These are phyloP conservation scores for Argya squamiceps DNA, from an alignment of 2,797 vertebrate genomes.

Conservation along the genomic window DNA sequence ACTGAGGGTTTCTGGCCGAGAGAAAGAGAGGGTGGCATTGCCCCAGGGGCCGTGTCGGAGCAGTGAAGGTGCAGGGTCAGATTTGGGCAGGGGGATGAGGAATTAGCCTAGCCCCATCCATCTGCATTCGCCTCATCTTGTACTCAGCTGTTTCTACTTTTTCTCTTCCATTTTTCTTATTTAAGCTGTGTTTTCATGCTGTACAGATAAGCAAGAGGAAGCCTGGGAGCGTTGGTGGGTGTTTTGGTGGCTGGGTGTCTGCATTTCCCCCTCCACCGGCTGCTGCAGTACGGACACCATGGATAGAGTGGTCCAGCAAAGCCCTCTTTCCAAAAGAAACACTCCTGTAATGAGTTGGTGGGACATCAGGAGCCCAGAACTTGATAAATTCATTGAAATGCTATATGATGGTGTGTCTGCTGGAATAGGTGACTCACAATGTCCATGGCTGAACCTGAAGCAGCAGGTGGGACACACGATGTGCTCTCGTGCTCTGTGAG, in stretches of 20 bases:
- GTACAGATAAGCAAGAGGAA: neutral
- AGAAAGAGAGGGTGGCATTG: neutral
- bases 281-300: neutral
- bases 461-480: neutral
- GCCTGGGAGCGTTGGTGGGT: neutral
- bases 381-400: neutral
- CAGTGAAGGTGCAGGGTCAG: neutral
- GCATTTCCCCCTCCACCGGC: neutral
- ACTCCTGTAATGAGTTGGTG: neutral
- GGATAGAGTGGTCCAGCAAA: neutral
- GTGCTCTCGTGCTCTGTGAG: neutral
- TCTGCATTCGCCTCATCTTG: neutral
- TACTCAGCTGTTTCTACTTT: neutral
- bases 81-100: neutral
- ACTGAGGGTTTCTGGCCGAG: neutral
- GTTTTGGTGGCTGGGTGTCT: neutral
- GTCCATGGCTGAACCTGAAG: neutral
- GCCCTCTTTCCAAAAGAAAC: neutral
- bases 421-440: neutral
- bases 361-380: neutral
- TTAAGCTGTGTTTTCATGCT: neutral
- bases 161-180: neutral
- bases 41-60: rapidly evolving
- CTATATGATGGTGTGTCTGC: neutral
- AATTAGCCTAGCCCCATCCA: neutral